Conservation (phyloP, 1,140 invertebrate species). For the Euwallacea fornicatus region DNA sequence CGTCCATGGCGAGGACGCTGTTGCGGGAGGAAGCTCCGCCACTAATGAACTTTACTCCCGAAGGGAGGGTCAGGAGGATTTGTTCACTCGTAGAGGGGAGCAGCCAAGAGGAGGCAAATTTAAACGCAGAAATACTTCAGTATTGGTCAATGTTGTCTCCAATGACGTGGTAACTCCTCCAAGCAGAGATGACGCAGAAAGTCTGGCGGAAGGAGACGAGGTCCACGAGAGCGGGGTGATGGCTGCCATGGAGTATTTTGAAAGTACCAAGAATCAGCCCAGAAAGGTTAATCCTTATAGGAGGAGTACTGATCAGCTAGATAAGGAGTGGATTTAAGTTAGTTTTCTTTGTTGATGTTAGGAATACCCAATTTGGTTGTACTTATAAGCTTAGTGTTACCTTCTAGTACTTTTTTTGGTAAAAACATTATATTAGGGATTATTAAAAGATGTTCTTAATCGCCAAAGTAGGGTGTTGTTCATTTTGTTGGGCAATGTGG, state of each 20-base stretch:
- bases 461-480: too few species aligned
- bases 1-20: constrained; percentile 30
- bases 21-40: neutral
- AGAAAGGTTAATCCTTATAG: constrained; percentile 28
- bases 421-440: too few species aligned
- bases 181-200: neutral
- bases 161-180: constrained; percentile 22
- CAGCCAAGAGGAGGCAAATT: constrained; percentile 2
- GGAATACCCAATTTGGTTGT: neutral
- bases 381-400: neutral
- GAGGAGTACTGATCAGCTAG: constrained; percentile 19
- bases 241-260: constrained; percentile 34
- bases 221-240: constrained; percentile 15
- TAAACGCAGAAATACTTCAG: constrained; percentile 22
- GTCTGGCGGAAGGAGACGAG: neutral
- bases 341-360: neutral
- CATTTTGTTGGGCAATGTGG: too few species aligned
- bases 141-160: constrained; percentile 25
- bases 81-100: constrained; percentile 27
- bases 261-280: constrained; percentile 23
- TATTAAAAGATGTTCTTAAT: too few species aligned
- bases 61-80: constrained; percentile 20
- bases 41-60: constrained; percentile 26
- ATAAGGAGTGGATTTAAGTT: constrained; percentile 32
- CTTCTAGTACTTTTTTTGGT: neutral